These are phyloP conservation scores for Temnothorax curvispinosus DNA, from an alignment of 1,140 invertebrate genomes.

Conservation along the genomic window DNA sequence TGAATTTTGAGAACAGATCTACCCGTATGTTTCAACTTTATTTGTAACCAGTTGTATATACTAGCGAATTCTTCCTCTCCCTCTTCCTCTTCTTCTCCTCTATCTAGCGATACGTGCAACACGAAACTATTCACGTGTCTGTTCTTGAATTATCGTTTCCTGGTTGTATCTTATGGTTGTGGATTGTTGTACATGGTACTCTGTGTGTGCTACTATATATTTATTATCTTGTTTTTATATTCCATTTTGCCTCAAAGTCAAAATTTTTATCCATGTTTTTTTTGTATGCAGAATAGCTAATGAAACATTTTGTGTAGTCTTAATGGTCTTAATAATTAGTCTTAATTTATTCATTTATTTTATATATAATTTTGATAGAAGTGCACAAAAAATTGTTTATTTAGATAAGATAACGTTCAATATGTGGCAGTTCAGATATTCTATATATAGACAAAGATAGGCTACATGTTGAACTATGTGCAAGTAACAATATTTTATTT, in stretches of 20 bases:
- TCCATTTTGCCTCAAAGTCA: not conserved
- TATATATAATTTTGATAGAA: not conserved
- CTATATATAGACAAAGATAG: not conserved
- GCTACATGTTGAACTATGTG: not conserved
- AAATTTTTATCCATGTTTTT: not conserved
- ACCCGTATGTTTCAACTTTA: not conserved
- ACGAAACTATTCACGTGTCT: not conserved
- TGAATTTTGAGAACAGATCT: not conserved
- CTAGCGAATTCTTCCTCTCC: not conserved
- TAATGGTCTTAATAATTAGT: no score
- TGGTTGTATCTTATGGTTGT: not conserved
- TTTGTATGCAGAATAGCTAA: not conserved
- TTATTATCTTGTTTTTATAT: slow-evolving; percentile 8
- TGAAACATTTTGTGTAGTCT: not conserved
- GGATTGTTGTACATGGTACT: not conserved
- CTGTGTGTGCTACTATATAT: not conserved
- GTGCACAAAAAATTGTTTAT: not conserved
- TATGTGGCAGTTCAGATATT: not conserved
- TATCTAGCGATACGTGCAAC: not conserved
- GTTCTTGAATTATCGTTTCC: not conserved
- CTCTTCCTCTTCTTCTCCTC: not conserved
- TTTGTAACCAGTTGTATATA: not conserved
- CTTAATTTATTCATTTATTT: not conserved
- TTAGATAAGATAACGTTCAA: not conserved
- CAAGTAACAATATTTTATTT: not conserved